Percentiles rank a stretch among this genome's conserved stretches.
Conservation (phyloP, 1,140 invertebrate genomes). For the Dendroctonus ponderosae region DNA sequence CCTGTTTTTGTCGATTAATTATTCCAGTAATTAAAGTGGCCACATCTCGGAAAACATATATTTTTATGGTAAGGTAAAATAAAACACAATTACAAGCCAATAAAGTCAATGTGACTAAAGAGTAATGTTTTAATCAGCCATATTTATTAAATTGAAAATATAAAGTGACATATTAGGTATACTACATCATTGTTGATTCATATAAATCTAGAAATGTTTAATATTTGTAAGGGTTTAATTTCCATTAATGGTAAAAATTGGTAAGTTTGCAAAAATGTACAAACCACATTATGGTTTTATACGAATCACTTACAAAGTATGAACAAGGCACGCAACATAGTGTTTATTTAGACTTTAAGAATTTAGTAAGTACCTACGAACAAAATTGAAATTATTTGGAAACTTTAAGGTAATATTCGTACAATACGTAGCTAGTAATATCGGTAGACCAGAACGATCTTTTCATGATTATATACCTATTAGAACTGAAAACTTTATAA, state of each 20-base stretch:
- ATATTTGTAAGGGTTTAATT: constrained; percentile 26
- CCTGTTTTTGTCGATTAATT: too few species aligned
- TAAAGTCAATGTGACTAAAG: constrained; percentile 49
- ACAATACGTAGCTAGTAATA: too few species aligned
- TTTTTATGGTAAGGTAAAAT: constrained; percentile 9
- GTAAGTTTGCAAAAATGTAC: constrained; percentile 39
- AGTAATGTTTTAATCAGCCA: constrained; percentile 45
- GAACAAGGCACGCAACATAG: constrained; percentile 47
- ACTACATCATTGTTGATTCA: constrained; percentile 42
- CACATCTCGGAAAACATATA: too few species aligned
- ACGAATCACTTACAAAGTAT: constrained; percentile 41
- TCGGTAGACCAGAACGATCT: too few species aligned
- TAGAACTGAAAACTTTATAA: too few species aligned
- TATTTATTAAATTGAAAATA: constrained; percentile 48
- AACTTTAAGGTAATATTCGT: too few species aligned
- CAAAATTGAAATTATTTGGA: too few species aligned
- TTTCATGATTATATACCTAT: too few species aligned
- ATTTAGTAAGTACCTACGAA: background rate
- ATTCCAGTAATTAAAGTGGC: too few species aligned
- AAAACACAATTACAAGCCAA: constrained; percentile 30
- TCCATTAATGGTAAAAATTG: constrained; percentile 33
- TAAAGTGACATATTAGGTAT: constrained; percentile 45
- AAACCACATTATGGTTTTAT: constrained; percentile 15
- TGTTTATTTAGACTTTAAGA: constrained; percentile 20
- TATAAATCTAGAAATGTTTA: constrained; percentile 47